A percentile compares a stretch with the other conserved stretches of the same genome.
These are phyloP conservation scores for Sebastes flavidus DNA, from an alignment of 2,797 vertebrate species.

Conservation along the genomic window DNA sequence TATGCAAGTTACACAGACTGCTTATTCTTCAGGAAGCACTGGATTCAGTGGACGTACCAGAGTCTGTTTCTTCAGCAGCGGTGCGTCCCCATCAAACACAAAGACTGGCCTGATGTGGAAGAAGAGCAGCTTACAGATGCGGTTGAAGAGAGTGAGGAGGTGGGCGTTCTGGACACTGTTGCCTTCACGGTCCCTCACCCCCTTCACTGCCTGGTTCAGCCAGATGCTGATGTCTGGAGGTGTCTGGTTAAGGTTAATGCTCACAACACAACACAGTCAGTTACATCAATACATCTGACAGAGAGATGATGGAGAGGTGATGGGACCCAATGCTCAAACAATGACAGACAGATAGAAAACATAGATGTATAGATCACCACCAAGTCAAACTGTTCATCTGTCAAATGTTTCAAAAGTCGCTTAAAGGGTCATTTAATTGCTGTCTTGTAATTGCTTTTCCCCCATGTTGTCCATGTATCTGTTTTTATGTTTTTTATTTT, in stretches of 20 bases:
- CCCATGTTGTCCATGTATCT: too few relatives aligned
- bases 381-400: neutral
- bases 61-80: slow-evolving; percentile 94
- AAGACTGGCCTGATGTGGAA: slow-evolving; percentile 95
- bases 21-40: neutral
- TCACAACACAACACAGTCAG: accelerated
- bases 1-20: neutral
- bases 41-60: slow-evolving; percentile 81
- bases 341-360: neutral
- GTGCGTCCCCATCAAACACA: slow-evolving; percentile 96
- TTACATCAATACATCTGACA: neutral
- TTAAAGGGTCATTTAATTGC: too few relatives aligned
- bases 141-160: slow-evolving; percentile 94
- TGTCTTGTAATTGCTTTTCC: too few relatives aligned
- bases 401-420: too few relatives aligned
- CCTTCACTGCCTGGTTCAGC: slow-evolving; percentile 98
- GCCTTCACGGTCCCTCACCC: slow-evolving; percentile 89
- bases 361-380: neutral
- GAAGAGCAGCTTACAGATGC: slow-evolving; percentile 96
- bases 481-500: too few relatives aligned
- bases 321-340: neutral
- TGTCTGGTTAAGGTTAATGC: slow-evolving; percentile 67
- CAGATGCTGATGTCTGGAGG: slow-evolving; percentile 96
- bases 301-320: neutral
- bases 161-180: slow-evolving; percentile 91